These are phyloP conservation scores for Ursus arctos DNA, from an alignment of 2,113 vertebrate genomes.

Conservation along the genomic window DNA sequence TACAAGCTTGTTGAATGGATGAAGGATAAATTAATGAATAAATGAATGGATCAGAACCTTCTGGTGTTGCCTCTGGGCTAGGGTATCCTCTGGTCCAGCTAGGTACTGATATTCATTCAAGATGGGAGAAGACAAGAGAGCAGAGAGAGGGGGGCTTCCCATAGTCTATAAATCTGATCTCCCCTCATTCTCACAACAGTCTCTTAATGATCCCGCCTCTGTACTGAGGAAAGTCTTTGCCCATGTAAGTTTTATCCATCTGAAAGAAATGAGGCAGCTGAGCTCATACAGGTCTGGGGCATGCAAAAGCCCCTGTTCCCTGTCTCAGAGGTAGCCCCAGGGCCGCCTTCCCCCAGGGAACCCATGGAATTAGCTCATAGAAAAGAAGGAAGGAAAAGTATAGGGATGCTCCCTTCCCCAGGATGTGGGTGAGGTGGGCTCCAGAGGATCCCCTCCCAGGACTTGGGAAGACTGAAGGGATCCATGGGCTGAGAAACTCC, in stretches of 20 bases:
- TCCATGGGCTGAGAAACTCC: neutral
- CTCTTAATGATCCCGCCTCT: neutral
- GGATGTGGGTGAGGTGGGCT: neutral
- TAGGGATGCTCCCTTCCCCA: neutral
- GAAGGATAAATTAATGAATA: neutral
- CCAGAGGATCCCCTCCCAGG: neutral
- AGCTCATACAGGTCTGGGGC: neutral
- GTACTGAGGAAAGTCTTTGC: neutral
- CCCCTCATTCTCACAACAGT: slow-evolving; percentile 15
- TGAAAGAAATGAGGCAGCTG: slow-evolving; percentile 31
- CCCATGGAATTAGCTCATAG: neutral
- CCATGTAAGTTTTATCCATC: neutral
- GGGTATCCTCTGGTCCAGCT: neutral
- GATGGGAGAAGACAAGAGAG: neutral
- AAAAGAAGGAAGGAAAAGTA: neutral
- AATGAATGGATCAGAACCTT: neutral
- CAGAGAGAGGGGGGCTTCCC: neutral
- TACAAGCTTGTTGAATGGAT: neutral
- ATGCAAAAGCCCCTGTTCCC: neutral
- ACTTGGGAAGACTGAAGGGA: neutral
- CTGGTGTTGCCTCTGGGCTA: neutral
- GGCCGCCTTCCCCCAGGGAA: neutral
- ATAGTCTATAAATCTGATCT: neutral
- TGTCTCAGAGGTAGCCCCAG: neutral
- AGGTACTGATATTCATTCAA: neutral